Evolutionary conservation across 2,888 invertebrate genomes (phyloP).

Genomic region (Chorisops tibialis): DNA sequence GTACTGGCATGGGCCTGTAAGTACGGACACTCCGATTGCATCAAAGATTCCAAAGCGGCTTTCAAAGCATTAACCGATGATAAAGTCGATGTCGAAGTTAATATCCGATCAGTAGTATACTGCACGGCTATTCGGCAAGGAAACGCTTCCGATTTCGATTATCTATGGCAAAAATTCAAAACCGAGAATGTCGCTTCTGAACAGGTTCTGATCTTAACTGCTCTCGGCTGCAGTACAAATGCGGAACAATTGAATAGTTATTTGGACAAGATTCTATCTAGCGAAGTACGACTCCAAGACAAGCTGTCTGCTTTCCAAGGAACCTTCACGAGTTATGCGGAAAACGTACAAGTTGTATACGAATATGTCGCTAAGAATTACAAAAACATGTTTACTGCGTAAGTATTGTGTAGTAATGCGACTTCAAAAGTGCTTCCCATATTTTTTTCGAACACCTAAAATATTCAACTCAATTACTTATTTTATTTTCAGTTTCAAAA

Average conservation of each 20-base stretch:
- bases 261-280: conserved; percentile 53
- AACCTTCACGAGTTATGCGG: conserved; percentile 56
- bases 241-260: conserved; percentile 55
- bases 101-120: conserved; percentile 69
- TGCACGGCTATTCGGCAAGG: conserved; percentile 71
- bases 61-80: conserved; percentile 41
- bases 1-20: conserved; percentile 64
- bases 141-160: conserved; percentile 60
- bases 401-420: background rate
- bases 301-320: conserved; percentile 48
- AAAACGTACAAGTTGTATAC: conserved; percentile 57
- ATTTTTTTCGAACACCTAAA: background rate
- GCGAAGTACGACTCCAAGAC: conserved; percentile 47
- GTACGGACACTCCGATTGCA: conserved; percentile 59
- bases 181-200: conserved; percentile 64
- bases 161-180: conserved; percentile 61
- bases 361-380: conserved; percentile 50
- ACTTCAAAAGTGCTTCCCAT: background rate
- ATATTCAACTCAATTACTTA: background rate
- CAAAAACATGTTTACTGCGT: conserved; percentile 25
- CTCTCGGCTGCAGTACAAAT: conserved; percentile 66
- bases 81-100: conserved; percentile 54
- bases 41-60: conserved; percentile 50
- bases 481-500: background rate
- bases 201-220: conserved; percentile 61